Percentiles rank a stretch among this genome's conserved stretches.
Conservation (phyloP, 2,888 invertebrate genomes). For the Ephialtes manifestator region DNA sequence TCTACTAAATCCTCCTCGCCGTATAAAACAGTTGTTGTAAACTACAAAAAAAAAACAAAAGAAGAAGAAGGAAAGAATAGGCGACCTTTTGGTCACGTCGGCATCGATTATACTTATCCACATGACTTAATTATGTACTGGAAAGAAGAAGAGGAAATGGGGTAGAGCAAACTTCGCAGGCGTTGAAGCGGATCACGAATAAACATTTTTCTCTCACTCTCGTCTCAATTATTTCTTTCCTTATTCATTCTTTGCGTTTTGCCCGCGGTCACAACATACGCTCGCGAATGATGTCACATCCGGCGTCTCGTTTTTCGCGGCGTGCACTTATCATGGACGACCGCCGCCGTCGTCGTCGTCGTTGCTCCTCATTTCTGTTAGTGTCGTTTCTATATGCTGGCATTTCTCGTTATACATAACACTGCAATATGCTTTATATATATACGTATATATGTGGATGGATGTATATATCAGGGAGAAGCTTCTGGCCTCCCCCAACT, state of each 20-base stretch:
- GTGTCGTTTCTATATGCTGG: constrained; percentile 22
- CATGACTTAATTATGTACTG: constrained; percentile 45
- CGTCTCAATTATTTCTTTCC: constrained; percentile 25
- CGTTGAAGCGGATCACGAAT: constrained; percentile 53
- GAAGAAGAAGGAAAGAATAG: neutral
- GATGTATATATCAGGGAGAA: neutral
- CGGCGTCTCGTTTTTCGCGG: constrained; percentile 82
- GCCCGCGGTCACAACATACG: constrained; percentile 61
- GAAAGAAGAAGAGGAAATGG: neutral
- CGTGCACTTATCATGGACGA: constrained; percentile 76
- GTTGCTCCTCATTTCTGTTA: constrained; percentile 23
- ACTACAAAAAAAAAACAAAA: neutral
- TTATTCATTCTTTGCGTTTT: constrained; percentile 47
- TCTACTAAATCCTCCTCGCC: neutral
- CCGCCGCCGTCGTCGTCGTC: constrained; percentile 58
- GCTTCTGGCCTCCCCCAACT: constrained; percentile 33
- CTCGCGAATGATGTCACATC: constrained; percentile 80
- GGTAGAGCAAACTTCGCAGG: constrained; percentile 20
- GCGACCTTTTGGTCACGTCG: constrained; percentile 34
- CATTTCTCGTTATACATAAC: constrained; percentile 10
- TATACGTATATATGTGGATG: neutral
- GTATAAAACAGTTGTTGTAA: neutral
- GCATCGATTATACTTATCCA: constrained; percentile 57
- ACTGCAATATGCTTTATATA: neutral
- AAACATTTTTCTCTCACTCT: constrained; percentile 49